phyloP scores from a whole-genome alignment of 2,888 invertebrate species.

The Ormia ochracea region DNA sequence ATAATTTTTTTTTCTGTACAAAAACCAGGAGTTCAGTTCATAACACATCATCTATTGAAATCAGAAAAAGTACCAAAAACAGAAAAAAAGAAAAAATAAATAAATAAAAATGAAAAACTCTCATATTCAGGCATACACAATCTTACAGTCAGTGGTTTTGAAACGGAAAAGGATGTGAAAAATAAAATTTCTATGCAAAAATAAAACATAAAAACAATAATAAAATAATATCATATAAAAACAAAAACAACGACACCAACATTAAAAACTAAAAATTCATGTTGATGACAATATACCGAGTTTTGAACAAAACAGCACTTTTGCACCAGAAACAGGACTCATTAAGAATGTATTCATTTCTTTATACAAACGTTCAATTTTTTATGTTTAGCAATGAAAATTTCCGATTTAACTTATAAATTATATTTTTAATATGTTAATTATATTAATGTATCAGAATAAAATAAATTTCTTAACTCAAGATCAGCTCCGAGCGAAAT shows the following conservation, averaged over 20 bases:
- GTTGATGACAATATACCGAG: constrained; percentile 52
- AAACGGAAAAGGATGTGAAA: constrained; percentile 61
- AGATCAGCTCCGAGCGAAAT: no score
- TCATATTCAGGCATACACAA: not conserved
- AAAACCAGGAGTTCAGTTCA: constrained; percentile 48
- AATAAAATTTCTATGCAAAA: constrained; percentile 46
- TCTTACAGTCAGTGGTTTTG: constrained; percentile 51
- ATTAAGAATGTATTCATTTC: constrained; percentile 29
- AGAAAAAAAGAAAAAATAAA: not conserved
- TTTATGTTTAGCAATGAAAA: no score
- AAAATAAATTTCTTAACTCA: no score
- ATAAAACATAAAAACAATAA: constrained; percentile 10
- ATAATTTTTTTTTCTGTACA: constrained; percentile 26
- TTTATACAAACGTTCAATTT: no score
- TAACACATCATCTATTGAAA: constrained; percentile 55
- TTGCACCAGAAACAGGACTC: not conserved
- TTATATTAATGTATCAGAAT: no score
- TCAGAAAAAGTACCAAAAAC: constrained; percentile 37
- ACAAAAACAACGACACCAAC: constrained; percentile 26
- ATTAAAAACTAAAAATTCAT: constrained; percentile 52
- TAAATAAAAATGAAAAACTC: constrained; percentile 23
- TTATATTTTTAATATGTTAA: no score
- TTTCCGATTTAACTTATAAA: no score
- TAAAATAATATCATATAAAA: constrained; percentile 22
- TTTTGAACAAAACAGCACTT: constrained; percentile 7